A percentile compares a stretch with the other conserved stretches of the same genome.
These are phyloP conservation scores for Tetramorium alpestre DNA, from an alignment of 1,140 invertebrate species.

Conservation along the genomic window DNA sequence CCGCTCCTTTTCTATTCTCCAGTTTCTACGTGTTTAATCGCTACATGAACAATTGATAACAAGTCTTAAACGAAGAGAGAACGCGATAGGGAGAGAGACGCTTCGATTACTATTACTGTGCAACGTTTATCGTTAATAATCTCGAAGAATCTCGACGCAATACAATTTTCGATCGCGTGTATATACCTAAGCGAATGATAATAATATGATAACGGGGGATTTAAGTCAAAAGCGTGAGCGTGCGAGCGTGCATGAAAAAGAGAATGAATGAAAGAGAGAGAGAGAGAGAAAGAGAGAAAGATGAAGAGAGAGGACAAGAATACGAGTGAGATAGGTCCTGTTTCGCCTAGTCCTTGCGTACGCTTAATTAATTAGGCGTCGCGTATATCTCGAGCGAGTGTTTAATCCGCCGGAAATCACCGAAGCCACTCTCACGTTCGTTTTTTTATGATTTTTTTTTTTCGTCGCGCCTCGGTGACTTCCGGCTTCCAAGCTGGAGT, in stretches of 20 bases:
- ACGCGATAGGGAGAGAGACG: constrained; percentile 2
- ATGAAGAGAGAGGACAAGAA: constrained; percentile 6
- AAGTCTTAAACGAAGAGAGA: constrained; percentile 31
- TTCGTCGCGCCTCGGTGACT: not conserved
- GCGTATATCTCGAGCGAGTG: constrained; percentile 38
- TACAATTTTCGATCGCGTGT: constrained; percentile 79
- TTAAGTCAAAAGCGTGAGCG: constrained; percentile 30
- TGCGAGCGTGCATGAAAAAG: constrained; percentile 2
- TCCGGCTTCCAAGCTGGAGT: not conserved
- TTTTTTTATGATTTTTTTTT: constrained; percentile 27
- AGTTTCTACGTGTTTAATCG: constrained; percentile 83
- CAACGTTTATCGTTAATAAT: constrained; percentile 68
- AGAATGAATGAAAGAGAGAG: constrained; percentile 6
- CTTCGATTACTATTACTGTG: constrained; percentile 57
- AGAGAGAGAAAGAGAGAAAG: constrained; percentile 8
- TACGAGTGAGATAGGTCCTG: constrained; percentile 39
- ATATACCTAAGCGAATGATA: constrained; percentile 77
- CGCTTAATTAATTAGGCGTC: constrained; percentile 50
- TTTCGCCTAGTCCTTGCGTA: constrained; percentile 67
- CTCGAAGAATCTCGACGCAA: constrained; percentile 64
- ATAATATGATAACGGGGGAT: constrained; percentile 53
- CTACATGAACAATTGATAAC: constrained; percentile 74
- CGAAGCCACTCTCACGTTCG: not conserved
- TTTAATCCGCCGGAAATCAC: constrained; percentile 43
- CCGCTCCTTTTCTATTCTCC: constrained; percentile 82